A percentile compares a stretch with the other conserved stretches of the same genome.
These are phyloP conservation scores for Leiothrix lutea DNA, from an alignment of 2,113 vertebrate genomes.

Conservation along the genomic window DNA sequence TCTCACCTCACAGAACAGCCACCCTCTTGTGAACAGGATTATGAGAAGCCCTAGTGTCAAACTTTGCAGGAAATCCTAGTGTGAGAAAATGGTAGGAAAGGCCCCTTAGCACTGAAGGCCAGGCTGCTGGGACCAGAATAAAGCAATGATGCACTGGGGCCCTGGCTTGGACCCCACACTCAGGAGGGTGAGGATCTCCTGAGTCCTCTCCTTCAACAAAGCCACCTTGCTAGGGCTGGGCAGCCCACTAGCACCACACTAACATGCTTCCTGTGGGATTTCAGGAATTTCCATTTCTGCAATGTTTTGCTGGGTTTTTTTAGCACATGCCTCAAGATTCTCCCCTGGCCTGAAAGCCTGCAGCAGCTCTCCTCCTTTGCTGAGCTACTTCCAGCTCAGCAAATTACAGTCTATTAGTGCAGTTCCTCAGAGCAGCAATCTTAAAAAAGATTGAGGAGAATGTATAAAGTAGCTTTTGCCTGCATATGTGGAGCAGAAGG, in stretches of 20 bases:
- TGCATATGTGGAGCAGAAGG: neutral
- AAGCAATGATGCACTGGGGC: neutral
- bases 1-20: neutral
- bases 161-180: neutral
- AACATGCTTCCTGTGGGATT: neutral
- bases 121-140: neutral
- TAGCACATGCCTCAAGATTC: neutral
- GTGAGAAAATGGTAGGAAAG: neutral
- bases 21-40: neutral
- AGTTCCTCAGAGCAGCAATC: neutral
- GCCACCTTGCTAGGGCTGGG: neutral
- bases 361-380: neutral
- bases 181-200: neutral
- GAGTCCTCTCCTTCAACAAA: neutral
- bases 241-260: neutral
- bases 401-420: neutral
- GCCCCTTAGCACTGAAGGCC: neutral
- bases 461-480: neutral
- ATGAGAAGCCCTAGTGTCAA: neutral
- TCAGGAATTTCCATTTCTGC: neutral
- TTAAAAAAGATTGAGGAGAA: neutral
- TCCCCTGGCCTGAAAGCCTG: neutral
- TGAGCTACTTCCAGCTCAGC: neutral
- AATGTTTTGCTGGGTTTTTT: rapidly evolving
- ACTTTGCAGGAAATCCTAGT: neutral